Percentiles rank a stretch among this genome's conserved stretches.
phyloP scores from a whole-genome alignment of 1,140 invertebrate genomes.

The Euura lappo region DNA sequence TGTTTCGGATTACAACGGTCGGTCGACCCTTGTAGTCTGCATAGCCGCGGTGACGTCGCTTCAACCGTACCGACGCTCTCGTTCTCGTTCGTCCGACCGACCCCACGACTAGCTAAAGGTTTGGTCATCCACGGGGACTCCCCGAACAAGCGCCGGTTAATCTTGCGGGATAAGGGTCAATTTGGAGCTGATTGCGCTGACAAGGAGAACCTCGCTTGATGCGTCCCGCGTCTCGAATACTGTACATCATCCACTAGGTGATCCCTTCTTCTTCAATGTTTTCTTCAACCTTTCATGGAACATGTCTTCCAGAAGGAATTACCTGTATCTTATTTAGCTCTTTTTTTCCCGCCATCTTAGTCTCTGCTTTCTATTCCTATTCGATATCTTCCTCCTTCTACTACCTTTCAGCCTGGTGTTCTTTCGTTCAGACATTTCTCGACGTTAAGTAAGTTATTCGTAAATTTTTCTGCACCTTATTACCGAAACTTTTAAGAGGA shows the following conservation, averaged over 20 bases:
- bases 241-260: not conserved
- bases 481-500: not conserved
- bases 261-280: no score
- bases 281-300: no score
- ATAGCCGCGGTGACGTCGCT: conserved; percentile 3
- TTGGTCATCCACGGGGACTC: conserved; percentile 1
- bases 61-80: not conserved
- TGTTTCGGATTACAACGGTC: conserved; percentile 38
- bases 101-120: not conserved
- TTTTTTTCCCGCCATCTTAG: no score
- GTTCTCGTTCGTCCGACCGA: no score
- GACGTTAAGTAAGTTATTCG: not conserved
- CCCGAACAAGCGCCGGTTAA: conserved; percentile 15
- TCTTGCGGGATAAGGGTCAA: conserved; percentile 21
- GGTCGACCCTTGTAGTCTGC: conserved; percentile 6
- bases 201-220: not conserved
- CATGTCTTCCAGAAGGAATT: no score
- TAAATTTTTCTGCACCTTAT: conserved; percentile 7
- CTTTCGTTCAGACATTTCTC: no score
- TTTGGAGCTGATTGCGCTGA: conserved; percentile 17
- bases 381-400: no score
- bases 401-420: no score
- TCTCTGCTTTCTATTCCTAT: no score
- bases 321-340: no score
- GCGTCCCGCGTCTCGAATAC: not conserved